Conservation (phyloP, 1,140 invertebrate species). For the Berghia stephanieae region DNA sequence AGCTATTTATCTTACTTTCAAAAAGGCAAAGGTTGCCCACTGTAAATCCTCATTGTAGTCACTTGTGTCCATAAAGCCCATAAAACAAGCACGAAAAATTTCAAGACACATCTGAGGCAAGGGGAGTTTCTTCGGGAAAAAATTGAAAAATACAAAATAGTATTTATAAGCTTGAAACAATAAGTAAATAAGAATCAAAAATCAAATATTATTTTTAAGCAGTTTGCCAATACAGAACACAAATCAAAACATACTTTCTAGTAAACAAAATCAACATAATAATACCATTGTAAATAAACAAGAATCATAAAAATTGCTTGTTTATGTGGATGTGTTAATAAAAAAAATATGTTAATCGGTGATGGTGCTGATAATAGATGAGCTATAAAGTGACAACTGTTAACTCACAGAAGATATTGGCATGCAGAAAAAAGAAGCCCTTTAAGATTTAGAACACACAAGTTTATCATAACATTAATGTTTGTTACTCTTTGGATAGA, state of each 20-base stretch:
- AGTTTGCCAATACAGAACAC: too few relatives aligned
- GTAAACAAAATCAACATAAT: too few relatives aligned
- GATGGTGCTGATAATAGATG: too few relatives aligned
- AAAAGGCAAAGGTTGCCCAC: conserved; percentile 92
- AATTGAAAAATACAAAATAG: background rate
- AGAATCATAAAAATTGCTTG: background rate
- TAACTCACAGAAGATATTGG: too few relatives aligned
- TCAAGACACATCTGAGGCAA: conserved; percentile 80
- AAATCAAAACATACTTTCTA: too few relatives aligned
- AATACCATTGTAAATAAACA: too few relatives aligned
- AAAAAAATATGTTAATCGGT: background rate
- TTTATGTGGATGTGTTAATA: background rate
- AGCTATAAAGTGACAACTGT: too few relatives aligned
- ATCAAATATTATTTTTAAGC: background rate
- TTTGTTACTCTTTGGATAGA: too few relatives aligned
- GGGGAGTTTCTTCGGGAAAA: conserved; percentile 48
- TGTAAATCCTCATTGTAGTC: conserved; percentile 81
- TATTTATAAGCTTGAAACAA: background rate
- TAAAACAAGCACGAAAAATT: conserved; percentile 85
- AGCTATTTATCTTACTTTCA: conserved; percentile 74
- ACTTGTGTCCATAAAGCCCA: conserved; percentile 79
- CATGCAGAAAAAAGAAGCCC: too few relatives aligned
- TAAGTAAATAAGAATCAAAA: background rate
- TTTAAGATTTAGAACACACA: too few relatives aligned
- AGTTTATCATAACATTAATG: too few relatives aligned